phyloP scores from a whole-genome alignment of 2,888 invertebrate species.

The Hypercompe scribonia region DNA sequence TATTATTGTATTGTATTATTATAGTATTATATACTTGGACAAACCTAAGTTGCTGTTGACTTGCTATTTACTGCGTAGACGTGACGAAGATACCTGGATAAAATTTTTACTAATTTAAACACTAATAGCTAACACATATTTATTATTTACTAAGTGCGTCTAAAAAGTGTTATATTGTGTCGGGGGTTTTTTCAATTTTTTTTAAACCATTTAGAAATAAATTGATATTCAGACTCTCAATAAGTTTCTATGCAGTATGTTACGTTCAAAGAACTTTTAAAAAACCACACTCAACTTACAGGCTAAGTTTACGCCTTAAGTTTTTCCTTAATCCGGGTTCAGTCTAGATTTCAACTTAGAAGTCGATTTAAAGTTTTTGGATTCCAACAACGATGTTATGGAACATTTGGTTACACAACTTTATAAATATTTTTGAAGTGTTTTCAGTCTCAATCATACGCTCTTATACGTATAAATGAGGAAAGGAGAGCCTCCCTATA shows the following conservation, averaged over 20 bases:
- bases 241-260: not conserved
- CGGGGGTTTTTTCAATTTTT: no score
- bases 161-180: no score
- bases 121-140: no score
- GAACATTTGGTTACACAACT: conserved; percentile 4
- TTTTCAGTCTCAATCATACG: conserved; percentile 6
- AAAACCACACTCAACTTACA: not conserved
- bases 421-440: conserved; percentile 11
- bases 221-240: not conserved
- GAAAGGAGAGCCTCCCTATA: conserved; percentile 39
- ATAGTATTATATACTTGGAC: no score
- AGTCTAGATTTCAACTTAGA: not conserved
- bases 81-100: no score
- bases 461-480: conserved; percentile 19
- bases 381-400: conserved; percentile 4
- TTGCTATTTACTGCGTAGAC: no score
- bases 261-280: not conserved
- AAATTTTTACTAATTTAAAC: no score
- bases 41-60: no score
- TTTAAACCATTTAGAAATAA: not conserved
- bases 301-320: not conserved
- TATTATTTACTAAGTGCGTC: no score
- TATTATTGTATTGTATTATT: no score
- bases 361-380: conserved; percentile 4
- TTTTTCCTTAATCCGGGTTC: not conserved